Evolutionary conservation across 2,888 invertebrate genomes (phyloP), one percentile per base, ranked within the genome.

Genomic region (Apodemia duryi): DNA sequence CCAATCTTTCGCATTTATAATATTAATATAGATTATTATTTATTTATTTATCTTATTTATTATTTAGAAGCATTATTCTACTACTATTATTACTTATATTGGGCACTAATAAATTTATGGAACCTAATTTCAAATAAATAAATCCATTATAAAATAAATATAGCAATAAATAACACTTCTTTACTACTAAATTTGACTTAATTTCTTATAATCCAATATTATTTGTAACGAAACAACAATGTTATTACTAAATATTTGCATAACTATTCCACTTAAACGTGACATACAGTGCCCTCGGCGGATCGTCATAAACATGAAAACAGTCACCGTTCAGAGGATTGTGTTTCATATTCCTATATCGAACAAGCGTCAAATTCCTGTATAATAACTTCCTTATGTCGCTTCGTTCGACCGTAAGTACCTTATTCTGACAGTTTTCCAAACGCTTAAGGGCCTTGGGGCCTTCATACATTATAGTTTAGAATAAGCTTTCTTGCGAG

Each of bases 401-500:
- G 61, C 51, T 62, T 65, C 35, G 61, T 49, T 61, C 61, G 64
- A 49, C 43, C 60, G 60, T 43, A 46, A 49, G 61, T 57, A 61
- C 61, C 49, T 65, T 63, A 70, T 63, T 67, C 62, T 67, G 65
- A 64, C 66, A 68, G 67, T 63, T 64, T 65, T 67, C 70, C 65
- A 63, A 66, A 64, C 64, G 68, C 52, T 65, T 65, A 66, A 67
- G 66, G 68, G 67, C 67, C 63, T 61, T 66, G 61, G 75, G 80
- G 77, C 79, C 77, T 74, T 77, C 79, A 80, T 80, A 83, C 79
- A 81, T 83, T 80, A 82, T 82, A 83, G 81, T 81, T 80, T 70
- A 71, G 75, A 75, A 77, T 78, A 79, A 82, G 78, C 80, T 78
- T 75, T 77, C 77, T 80, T 70, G 75, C 71, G 74, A 76, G 77